Percentiles rank a stretch among this genome's conserved stretches.
phyloP scores from a whole-genome alignment of 2,888 invertebrate genomes.

The Vannuccia rotundouncinata region DNA sequence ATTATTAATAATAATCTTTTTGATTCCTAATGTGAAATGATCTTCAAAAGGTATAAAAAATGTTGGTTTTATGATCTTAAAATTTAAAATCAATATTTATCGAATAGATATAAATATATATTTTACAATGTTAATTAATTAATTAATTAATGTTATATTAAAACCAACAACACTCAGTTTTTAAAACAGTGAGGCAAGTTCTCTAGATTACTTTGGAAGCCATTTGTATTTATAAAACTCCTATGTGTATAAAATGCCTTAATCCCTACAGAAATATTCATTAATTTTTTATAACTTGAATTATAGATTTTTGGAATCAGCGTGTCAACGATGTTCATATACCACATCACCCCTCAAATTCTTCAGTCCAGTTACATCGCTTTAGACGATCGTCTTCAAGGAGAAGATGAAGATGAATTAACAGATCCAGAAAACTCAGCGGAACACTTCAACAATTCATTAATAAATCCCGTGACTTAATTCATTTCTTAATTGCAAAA shows the following conservation, averaged over 20 bases:
- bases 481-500: too few species aligned
- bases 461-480: too few species aligned
- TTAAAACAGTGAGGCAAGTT: not conserved
- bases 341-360: not conserved
- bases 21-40: too few species aligned
- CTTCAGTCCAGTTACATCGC: not conserved
- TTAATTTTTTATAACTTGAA: not conserved
- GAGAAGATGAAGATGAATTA: not conserved
- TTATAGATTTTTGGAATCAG: not conserved
- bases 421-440: too few species aligned
- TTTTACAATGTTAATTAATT: too few species aligned
- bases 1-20: too few species aligned
- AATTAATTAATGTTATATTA: too few species aligned
- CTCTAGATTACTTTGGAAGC: not conserved
- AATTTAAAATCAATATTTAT: too few species aligned
- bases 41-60: too few species aligned
- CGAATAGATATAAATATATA: too few species aligned
- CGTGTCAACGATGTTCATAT: not conserved
- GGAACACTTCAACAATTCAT: too few species aligned
- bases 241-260: not conserved
- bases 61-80: too few species aligned
- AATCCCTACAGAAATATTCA: not conserved
- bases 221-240: not conserved
- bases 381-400: not conserved
- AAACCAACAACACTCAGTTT: not conserved